Conservation (phyloP, 2,797 vertebrate species). For the Melanotaenia boesemani region DNA sequence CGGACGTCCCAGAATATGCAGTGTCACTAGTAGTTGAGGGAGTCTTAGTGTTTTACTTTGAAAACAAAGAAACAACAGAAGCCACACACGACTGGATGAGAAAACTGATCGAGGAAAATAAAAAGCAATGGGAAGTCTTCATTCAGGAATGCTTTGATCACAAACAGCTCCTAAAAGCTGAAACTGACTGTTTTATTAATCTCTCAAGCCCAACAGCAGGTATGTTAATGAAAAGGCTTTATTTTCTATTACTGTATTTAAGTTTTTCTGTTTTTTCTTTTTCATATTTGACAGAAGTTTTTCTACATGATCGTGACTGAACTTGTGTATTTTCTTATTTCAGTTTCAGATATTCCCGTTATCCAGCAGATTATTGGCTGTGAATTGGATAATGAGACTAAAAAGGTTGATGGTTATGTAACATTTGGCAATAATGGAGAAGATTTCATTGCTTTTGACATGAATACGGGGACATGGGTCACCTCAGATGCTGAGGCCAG, state of each 20-base stretch:
- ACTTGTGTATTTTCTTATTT: too few relatives aligned
- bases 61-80: slow-evolving; percentile 8
- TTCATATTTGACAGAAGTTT: too few relatives aligned
- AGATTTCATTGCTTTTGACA: slow-evolving; percentile 36
- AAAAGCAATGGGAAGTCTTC: neutral
- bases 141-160: neutral
- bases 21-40: neutral
- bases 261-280: neutral
- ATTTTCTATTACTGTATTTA: neutral
- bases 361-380: neutral
- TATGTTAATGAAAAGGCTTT: neutral
- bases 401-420: fast-evolving
- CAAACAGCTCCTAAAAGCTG: neutral
- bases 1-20: neutral
- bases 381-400: slow-evolving; percentile 11
- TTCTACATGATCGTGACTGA: too few relatives aligned
- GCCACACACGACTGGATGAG: neutral
- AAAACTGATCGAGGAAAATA: neutral
- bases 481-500: slow-evolving; percentile 5
- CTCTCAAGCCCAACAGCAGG: neutral
- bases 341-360: neutral
- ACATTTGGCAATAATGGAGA: slow-evolving; percentile 32
- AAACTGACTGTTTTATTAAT: neutral
- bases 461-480: neutral
- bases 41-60: neutral